phyloP scores from a whole-genome alignment of 2,888 invertebrate species.

The Trichopria drosophilae region DNA sequence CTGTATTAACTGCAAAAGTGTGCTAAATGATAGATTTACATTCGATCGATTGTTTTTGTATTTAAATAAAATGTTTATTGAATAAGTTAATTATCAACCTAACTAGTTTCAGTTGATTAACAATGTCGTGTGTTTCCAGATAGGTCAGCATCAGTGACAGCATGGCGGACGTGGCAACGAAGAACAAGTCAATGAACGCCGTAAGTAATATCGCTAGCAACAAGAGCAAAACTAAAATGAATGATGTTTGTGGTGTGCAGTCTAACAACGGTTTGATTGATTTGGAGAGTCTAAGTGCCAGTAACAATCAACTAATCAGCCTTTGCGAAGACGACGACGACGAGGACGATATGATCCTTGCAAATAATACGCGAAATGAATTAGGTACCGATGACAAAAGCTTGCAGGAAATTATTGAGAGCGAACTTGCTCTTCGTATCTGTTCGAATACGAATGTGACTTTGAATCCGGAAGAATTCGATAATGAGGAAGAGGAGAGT shows the following conservation, averaged over 20 bases:
- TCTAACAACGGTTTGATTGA: slow-evolving; percentile 59
- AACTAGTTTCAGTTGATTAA: no score
- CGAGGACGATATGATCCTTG: slow-evolving; percentile 49
- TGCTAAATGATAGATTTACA: no score
- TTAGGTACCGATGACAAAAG: slow-evolving; percentile 53
- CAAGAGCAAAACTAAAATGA: slow-evolving; percentile 40
- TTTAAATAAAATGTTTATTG: no score
- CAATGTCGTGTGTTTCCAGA: no score
- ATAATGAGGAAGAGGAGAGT: slow-evolving; percentile 27
- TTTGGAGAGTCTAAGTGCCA: slow-evolving; percentile 52
- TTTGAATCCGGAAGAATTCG: slow-evolving; percentile 21
- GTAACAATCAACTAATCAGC: slow-evolving; percentile 54
- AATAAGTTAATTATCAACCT: no score
- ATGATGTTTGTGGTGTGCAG: slow-evolving; percentile 50
- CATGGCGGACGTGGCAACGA: slow-evolving; percentile 57
- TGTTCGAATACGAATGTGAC: slow-evolving; percentile 40
- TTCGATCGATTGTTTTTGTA: no score
- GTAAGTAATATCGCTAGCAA: slow-evolving; percentile 49
- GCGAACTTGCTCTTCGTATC: slow-evolving; percentile 53
- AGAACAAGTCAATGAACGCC: slow-evolving; percentile 54
- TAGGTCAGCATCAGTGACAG: no score
- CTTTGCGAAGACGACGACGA: slow-evolving; percentile 51
- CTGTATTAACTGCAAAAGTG: no score
- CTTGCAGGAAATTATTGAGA: slow-evolving; percentile 55
- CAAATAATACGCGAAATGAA: slow-evolving; percentile 51